phyloP scores from a whole-genome alignment of 2,888 invertebrate genomes.

The Amphipyra berbera region DNA sequence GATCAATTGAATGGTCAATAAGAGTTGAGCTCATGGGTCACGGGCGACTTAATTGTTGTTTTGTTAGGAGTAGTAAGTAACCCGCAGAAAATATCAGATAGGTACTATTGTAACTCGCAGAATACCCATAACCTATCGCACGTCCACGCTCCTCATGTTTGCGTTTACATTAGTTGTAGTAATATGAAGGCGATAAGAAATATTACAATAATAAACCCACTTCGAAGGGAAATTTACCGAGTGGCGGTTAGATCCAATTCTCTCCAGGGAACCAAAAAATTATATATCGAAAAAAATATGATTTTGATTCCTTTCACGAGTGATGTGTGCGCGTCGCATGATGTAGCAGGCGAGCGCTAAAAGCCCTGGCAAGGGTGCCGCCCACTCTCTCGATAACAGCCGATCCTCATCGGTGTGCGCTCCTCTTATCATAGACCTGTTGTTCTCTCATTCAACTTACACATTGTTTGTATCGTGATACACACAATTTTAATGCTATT shows the following conservation, averaged over 20 bases:
- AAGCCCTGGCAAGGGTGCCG: conserved; percentile 74
- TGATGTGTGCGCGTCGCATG: conserved; percentile 38
- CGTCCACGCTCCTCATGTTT: conserved; percentile 64
- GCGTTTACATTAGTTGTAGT: conserved; percentile 65
- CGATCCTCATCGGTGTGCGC: conserved; percentile 77
- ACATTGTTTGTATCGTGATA: conserved; percentile 76
- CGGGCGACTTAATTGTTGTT: conserved; percentile 80
- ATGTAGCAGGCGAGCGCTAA: conserved; percentile 56
- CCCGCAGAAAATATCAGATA: conserved; percentile 59
- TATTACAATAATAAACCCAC: conserved; percentile 76
- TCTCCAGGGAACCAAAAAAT: conserved; percentile 44
- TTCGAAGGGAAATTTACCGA: conserved; percentile 76
- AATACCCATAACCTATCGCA: conserved; percentile 50
- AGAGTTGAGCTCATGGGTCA: conserved; percentile 82
- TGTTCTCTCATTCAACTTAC: conserved; percentile 82
- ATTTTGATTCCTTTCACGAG: conserved; percentile 27
- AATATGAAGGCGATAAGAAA: conserved; percentile 73
- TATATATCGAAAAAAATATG: conserved; percentile 23
- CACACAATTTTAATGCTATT: conserved; percentile 68
- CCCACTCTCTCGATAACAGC: conserved; percentile 78
- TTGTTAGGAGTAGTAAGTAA: conserved; percentile 69
- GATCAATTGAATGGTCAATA: conserved; percentile 85
- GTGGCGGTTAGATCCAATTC: conserved; percentile 56
- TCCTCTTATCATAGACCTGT: conserved; percentile 81
- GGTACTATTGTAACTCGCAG: conserved; percentile 29